Evolutionary conservation across 1,140 invertebrate species (phyloP).

Genomic region (Drosophila arizonae): DNA sequence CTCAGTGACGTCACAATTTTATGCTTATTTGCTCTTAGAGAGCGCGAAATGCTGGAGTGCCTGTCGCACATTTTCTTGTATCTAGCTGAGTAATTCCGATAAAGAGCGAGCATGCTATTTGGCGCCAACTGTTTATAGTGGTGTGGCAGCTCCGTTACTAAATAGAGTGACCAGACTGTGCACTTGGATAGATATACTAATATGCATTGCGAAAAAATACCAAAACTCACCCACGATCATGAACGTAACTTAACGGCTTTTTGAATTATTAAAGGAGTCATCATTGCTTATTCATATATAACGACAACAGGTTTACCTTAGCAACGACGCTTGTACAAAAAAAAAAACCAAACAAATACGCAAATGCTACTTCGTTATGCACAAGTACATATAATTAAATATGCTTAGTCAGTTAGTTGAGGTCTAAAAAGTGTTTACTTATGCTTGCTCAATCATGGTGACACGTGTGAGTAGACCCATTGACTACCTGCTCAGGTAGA

Average conservation of each 20-base stretch:
- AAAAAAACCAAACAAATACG: not conserved
- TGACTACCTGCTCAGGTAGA: not conserved
- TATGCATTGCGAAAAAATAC: slow-evolving; percentile 14
- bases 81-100: not conserved
- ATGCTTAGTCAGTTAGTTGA: slow-evolving; percentile 25
- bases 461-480: slow-evolving; percentile 5
- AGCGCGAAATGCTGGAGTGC: not conserved
- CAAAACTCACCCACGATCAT: not conserved
- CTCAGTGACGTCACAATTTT: slow-evolving; percentile 24
- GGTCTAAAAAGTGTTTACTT: slow-evolving; percentile 8
- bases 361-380: slow-evolving; percentile 6
- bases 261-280: not conserved
- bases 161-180: not conserved
- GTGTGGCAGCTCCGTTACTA: slow-evolving; percentile 24
- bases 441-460: slow-evolving; percentile 34
- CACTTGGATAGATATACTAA: slow-evolving; percentile 4
- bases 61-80: not conserved
- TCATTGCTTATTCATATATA: not conserved
- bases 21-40: slow-evolving; percentile 2
- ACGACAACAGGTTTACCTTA: not conserved
- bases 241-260: not conserved
- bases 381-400: slow-evolving; percentile 12
- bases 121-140: slow-evolving; percentile 11
- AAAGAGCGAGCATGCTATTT: slow-evolving; percentile 5
- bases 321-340: not conserved